Evolutionary conservation across 2,888 invertebrate genomes (phyloP).

Genomic region (Euphydryas editha): DNA sequence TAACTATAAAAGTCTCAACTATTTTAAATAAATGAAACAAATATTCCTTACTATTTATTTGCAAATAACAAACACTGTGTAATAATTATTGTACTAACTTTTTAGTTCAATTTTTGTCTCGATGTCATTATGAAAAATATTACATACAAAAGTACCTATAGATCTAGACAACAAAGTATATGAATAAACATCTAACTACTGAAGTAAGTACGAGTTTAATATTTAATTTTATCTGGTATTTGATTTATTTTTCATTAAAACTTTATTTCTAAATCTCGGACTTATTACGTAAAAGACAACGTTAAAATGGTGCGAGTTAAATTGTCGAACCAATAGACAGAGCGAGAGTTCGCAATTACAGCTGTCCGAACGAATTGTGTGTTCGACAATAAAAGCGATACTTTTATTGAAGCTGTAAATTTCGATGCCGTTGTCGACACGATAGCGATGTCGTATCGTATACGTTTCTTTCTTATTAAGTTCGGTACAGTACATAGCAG

Average conservation of each 20-base stretch:
- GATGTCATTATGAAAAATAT: too few relatives aligned
- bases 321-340: conserved; percentile 78
- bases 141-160: too few relatives aligned
- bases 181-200: too few relatives aligned
- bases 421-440: conserved; percentile 38
- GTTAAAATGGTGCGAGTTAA: conserved; percentile 72
- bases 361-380: conserved; percentile 79
- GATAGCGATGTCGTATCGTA: conserved; percentile 35
- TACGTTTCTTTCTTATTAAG: conserved; percentile 29
- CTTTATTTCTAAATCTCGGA: neutral
- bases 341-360: conserved; percentile 76
- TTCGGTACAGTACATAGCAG: neutral
- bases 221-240: neutral
- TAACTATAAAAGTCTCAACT: too few relatives aligned
- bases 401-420: conserved; percentile 78
- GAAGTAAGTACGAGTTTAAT: conserved; percentile 1
- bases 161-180: too few relatives aligned
- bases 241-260: conserved; percentile 1
- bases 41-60: too few relatives aligned
- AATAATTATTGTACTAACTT: too few relatives aligned
- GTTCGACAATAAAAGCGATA: conserved; percentile 78
- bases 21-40: too few relatives aligned
- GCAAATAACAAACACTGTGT: too few relatives aligned
- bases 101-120: too few relatives aligned
- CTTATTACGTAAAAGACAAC: conserved; percentile 53